Conservation (phyloP, 2,888 invertebrate genomes). For the Laothoe populi region DNA sequence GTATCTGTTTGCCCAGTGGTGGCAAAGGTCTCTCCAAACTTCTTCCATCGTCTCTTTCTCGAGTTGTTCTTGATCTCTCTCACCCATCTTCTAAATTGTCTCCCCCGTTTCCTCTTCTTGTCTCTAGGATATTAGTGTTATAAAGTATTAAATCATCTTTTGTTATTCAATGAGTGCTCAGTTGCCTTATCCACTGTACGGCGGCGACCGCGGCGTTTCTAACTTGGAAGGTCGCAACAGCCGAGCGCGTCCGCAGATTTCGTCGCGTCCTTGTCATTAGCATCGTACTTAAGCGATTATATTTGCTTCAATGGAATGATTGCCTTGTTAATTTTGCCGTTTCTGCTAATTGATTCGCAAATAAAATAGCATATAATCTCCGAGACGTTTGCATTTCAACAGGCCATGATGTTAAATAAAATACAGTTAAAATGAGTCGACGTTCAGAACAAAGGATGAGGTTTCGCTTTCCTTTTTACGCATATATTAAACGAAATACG, state of each 20-base stretch:
- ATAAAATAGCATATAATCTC: conserved; percentile 9
- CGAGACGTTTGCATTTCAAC: background rate
- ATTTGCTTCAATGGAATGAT: conserved; percentile 44
- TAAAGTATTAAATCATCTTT: background rate
- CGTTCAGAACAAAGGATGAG: background rate
- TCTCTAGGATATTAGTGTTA: too few relatives aligned
- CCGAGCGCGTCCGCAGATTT: conserved; percentile 51
- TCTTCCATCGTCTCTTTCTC: too few relatives aligned
- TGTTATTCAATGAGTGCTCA: background rate
- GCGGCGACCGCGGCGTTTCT: conserved; percentile 31
- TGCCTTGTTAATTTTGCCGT: conserved; percentile 32
- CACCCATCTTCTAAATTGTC: too few relatives aligned
- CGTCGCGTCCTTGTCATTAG: conserved; percentile 58
- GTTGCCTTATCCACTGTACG: conserved; percentile 30
- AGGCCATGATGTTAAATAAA: too few relatives aligned
- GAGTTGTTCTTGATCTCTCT: too few relatives aligned
- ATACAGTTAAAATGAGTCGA: background rate
- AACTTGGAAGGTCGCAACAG: conserved; percentile 40
- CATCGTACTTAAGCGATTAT: conserved; percentile 54
- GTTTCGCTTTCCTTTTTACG: background rate
- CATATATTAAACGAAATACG: background rate
- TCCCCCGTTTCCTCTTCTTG: too few relatives aligned
- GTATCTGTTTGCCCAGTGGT: too few relatives aligned
- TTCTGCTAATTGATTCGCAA: conserved; percentile 9
- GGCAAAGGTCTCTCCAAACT: too few relatives aligned